phyloP scores from a whole-genome alignment of 2,888 invertebrate species.

The Polydrusus pterygomalis region DNA sequence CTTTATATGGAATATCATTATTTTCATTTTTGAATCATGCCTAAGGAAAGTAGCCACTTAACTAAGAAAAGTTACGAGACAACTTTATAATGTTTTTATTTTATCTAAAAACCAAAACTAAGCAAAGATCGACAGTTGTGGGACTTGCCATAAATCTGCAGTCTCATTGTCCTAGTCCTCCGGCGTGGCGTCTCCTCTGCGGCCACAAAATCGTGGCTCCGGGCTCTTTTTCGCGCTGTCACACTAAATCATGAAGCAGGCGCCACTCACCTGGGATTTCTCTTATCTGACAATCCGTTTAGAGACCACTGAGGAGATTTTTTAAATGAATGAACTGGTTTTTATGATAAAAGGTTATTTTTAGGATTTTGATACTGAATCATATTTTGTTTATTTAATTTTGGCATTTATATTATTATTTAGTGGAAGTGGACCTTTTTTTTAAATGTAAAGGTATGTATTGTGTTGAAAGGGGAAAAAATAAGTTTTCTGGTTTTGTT shows the following conservation, averaged over 20 bases:
- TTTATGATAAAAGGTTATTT: background rate
- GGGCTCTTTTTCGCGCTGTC: slow-evolving; percentile 66
- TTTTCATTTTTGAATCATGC: too few relatives aligned
- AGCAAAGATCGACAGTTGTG: slow-evolving; percentile 68
- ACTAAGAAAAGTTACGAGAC: slow-evolving; percentile 14
- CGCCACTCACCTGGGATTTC: slow-evolving; percentile 70
- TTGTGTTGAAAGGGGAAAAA: too few relatives aligned
- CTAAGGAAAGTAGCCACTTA: background rate
- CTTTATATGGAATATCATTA: too few relatives aligned
- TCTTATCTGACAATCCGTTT: slow-evolving; percentile 58
- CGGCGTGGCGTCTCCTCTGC: slow-evolving; percentile 62
- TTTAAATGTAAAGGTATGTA: too few relatives aligned
- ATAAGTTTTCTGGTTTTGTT: too few relatives aligned
- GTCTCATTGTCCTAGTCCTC: slow-evolving; percentile 67
- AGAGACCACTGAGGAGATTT: slow-evolving; percentile 39
- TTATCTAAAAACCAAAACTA: slow-evolving; percentile 41
- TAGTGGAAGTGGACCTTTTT: too few relatives aligned
- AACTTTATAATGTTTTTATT: slow-evolving; percentile 45
- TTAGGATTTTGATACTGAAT: too few relatives aligned
- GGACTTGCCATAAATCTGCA: slow-evolving; percentile 70
- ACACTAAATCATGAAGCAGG: slow-evolving; percentile 71
- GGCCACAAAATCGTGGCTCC: slow-evolving; percentile 69
- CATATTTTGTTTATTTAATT: too few relatives aligned
- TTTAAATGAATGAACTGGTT: slow-evolving; percentile 38
- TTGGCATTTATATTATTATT: too few relatives aligned